Evolutionary conservation across 1,140 invertebrate species (phyloP), one percentile per base, ranked within the genome.

Genomic region (Mercenaria mercenaria): DNA sequence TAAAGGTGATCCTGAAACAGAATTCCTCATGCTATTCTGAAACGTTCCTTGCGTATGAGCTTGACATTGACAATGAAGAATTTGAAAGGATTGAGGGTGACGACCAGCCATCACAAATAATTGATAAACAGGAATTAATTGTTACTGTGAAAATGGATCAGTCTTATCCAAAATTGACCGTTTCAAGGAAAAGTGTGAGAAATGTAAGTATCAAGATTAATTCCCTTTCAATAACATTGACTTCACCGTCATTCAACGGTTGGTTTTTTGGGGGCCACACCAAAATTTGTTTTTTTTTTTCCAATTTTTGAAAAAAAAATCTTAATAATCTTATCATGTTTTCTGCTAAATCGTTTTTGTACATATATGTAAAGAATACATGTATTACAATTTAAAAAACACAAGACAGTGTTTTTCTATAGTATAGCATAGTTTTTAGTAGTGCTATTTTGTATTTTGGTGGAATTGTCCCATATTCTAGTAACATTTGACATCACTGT

Each of bases 81-180:
- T 76, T 76, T 76, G 72, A 76, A 26, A 47, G 20, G 2, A 43
- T 76, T 50, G 72, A 76, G 47, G 72, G n/a, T 6, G 47, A 77
- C 15, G 20, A n/a, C 0, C 76, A 26, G 15, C 47, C 26, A 23
- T 32, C 43, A 41, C 26, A 56, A 26, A 56, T 37, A 4, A 26
- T 50, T 0, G 76, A 56, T 26, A 79, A 56, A 23, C 34, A 72
- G 67, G 67, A 72, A 15, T 37, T 79, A 39, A 32, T 23, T 3
- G 23, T 79, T 0, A 34, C 26, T 34, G 29, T 79, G 4, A 52
- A 34, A 37, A 56, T 79, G 34, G 43, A 50, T 0, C 47, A 79
- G 50, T 37, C 43, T 1, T 2, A 4, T 13, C 76, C 43, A 23
- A 56, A 20, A 23, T 41, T 79, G n/a, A 56, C 47, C 6, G 76